phyloP scores from a whole-genome alignment of 2,113 vertebrate species.

The Melanerpes aurifrons region DNA sequence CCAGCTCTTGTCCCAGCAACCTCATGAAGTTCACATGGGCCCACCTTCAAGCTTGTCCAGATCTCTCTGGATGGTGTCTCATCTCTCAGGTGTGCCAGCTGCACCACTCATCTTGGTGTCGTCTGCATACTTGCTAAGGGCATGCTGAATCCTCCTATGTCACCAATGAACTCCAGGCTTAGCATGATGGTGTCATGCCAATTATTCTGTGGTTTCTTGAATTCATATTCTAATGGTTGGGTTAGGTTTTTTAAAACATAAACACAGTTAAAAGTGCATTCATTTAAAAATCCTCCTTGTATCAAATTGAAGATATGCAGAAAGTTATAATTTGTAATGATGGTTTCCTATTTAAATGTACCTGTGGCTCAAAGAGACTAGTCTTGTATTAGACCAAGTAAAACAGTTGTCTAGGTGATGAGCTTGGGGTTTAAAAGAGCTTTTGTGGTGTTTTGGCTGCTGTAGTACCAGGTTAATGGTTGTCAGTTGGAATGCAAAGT shows the following conservation, averaged over 20 bases:
- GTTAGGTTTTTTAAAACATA: too few species aligned
- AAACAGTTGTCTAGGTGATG: neutral
- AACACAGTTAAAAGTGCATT: neutral
- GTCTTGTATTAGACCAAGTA: neutral
- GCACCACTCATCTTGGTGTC: too few species aligned
- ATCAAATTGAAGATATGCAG: neutral
- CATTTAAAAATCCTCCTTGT: neutral
- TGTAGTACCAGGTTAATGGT: too few species aligned
- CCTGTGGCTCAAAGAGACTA: neutral
- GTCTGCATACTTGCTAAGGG: too few species aligned
- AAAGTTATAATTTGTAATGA: neutral
- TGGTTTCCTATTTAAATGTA: neutral
- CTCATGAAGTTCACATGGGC: too few species aligned
- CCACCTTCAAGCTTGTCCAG: too few species aligned
- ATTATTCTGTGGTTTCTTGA: neutral
- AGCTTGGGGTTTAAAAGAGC: neutral
- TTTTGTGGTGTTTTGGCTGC: neutral
- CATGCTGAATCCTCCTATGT: too few species aligned
- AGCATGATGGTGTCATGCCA: neutral
- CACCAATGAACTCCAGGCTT: neutral
- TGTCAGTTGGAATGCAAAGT: too few species aligned
- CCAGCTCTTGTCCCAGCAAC: too few species aligned
- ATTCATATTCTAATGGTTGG: neutral
- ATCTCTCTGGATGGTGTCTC: too few species aligned
- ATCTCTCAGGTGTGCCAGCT: too few species aligned